Conservation (phyloP, 2,113 vertebrate genomes). For the Oryctolagus cuniculus region mOryCun1.1 NC_091433.1:4384501-4385000, state of each 20-base stretch:
- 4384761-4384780: background rate
- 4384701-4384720: accelerated
- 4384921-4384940: background rate
- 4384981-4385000: background rate
- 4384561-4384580: background rate
- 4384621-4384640: background rate
- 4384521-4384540: no score
- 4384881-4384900: background rate
- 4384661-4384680: background rate
- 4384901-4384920: background rate
- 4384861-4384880: background rate
- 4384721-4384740: background rate
- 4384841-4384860: background rate
- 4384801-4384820: background rate
- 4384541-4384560: background rate
- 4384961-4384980: background rate
- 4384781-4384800: background rate
- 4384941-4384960: background rate
- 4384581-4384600: background rate
- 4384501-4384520: accelerated
- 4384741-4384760: background rate
- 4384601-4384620: background rate
- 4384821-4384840: background rate
- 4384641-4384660: background rate
- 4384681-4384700: accelerated